A percentile compares a stretch with the other conserved stretches of the same genome.
These are phyloP conservation scores for Drosophila persimilis DNA, from an alignment of 1,140 invertebrate species.

Conservation along the genomic window DNA sequence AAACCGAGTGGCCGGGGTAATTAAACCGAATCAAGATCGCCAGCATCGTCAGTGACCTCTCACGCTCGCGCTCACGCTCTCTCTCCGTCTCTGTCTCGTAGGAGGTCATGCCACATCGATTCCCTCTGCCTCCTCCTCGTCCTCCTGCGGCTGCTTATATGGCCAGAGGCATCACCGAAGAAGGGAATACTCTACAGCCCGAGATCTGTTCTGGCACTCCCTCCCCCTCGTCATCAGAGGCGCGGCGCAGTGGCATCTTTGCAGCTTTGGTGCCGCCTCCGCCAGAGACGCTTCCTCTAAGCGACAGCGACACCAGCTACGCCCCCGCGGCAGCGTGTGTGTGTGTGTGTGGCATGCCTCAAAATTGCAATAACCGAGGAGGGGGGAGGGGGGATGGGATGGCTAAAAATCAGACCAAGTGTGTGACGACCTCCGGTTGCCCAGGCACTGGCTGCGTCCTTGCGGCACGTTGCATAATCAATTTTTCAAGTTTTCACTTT, in stretches of 20 bases:
- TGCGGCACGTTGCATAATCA: constrained; percentile 75
- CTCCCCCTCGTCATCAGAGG: constrained; percentile 1
- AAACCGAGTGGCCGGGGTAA: constrained; percentile 58
- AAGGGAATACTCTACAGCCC: background rate
- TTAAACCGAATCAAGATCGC: constrained; percentile 50
- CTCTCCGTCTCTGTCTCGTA: background rate
- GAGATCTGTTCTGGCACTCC: too few relatives aligned
- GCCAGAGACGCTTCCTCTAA: constrained; percentile 69
- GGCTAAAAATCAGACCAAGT: constrained; percentile 74
- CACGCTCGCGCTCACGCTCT: background rate
- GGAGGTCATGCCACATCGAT: constrained; percentile 20
- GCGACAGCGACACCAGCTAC: constrained; percentile 35
- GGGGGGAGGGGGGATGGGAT: constrained; percentile 12
- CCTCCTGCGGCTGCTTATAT: constrained; percentile 36
- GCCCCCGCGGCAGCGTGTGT: constrained; percentile 54
- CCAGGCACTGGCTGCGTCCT: constrained; percentile 53
- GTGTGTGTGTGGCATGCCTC: constrained; percentile 49
- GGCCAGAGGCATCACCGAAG: constrained; percentile 19
- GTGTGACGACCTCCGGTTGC: constrained; percentile 70
- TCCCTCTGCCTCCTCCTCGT: background rate
- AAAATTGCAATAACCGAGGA: constrained; percentile 62
- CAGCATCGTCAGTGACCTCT: constrained; percentile 18
- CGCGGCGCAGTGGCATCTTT: background rate
- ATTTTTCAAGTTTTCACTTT: constrained; percentile 79
- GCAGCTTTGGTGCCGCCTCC: constrained; percentile 41